Percentiles rank a stretch among this genome's conserved stretches.
Conservation (phyloP, 2,888 invertebrate genomes). For the Lasioglossum lativentre region DNA sequence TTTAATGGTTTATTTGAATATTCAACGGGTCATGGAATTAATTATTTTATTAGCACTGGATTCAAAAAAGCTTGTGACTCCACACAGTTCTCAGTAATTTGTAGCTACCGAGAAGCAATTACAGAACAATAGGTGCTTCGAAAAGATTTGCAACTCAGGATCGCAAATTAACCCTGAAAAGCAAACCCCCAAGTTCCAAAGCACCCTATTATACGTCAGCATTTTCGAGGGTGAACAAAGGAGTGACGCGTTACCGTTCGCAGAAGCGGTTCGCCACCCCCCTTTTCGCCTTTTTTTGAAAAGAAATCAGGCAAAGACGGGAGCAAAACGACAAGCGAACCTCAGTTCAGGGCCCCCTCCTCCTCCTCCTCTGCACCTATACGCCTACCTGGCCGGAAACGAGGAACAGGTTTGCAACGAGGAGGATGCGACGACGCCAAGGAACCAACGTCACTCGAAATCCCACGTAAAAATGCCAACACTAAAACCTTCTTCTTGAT, state of each 20-base stretch:
- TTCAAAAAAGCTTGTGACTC: background rate
- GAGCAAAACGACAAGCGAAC: conserved; percentile 32
- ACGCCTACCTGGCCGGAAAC: conserved; percentile 49
- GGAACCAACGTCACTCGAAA: conserved; percentile 25
- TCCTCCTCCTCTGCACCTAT: conserved; percentile 17
- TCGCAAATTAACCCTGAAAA: background rate
- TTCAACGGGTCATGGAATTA: too few species aligned
- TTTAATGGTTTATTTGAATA: too few species aligned
- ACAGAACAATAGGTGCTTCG: background rate
- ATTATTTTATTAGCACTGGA: too few species aligned
- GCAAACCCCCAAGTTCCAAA: background rate
- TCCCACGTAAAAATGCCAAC: conserved; percentile 14
- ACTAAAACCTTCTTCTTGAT: background rate
- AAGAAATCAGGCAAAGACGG: conserved; percentile 19
- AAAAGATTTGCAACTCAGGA: background rate
- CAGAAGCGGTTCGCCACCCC: conserved; percentile 23
- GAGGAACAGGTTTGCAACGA: conserved; percentile 47
- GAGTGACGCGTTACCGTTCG: background rate
- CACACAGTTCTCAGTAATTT: background rate
- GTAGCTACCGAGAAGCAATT: background rate
- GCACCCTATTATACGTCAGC: background rate
- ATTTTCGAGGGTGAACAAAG: conserved; percentile 4
- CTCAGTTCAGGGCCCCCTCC: background rate
- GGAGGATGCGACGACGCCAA: background rate
- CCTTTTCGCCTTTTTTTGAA: background rate